Conservation (phyloP, 2,797 vertebrate genomes). For the Benthosema pterotum region DNA sequence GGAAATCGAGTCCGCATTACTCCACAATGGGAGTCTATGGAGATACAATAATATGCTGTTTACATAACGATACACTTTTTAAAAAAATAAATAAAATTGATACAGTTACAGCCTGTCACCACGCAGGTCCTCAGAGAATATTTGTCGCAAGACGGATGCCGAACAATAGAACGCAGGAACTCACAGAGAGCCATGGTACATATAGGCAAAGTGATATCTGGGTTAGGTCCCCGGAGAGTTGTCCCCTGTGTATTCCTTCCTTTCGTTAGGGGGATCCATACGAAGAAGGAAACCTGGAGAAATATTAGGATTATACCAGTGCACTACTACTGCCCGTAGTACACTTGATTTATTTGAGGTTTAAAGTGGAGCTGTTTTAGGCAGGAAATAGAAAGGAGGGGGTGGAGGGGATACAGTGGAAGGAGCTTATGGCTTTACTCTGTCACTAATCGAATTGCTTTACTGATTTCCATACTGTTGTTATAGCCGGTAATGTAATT, state of each 20-base stretch:
- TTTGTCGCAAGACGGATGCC: slow-evolving; percentile 17
- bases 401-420: slow-evolving; percentile 69
- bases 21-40: no score
- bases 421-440: slow-evolving; percentile 76
- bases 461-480: slow-evolving; percentile 85
- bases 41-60: no score
- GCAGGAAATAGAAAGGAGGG: slow-evolving; percentile 81
- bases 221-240: slow-evolving; percentile 74
- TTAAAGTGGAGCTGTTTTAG: slow-evolving; percentile 77
- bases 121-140: slow-evolving; percentile 51
- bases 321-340: slow-evolving; percentile 55
- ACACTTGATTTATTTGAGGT: slow-evolving; percentile 79
- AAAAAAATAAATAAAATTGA: no score
- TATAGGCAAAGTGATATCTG: slow-evolving; percentile 70
- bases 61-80: no score
- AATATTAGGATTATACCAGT: slow-evolving; percentile 69
- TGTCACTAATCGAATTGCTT: slow-evolving; percentile 83
- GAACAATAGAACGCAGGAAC: slow-evolving; percentile 55
- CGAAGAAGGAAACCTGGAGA: slow-evolving; percentile 53
- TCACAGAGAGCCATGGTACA: slow-evolving; percentile 47
- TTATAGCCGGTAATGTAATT: slow-evolving; percentile 83
- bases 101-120: slow-evolving; percentile 13
- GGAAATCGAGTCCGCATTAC: no score
- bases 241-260: slow-evolving; percentile 54
- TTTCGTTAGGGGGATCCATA: slow-evolving; percentile 57